Evolutionary conservation across 2,888 invertebrate species (phyloP).

Genomic region (Drosophila tanythrix): DNA sequence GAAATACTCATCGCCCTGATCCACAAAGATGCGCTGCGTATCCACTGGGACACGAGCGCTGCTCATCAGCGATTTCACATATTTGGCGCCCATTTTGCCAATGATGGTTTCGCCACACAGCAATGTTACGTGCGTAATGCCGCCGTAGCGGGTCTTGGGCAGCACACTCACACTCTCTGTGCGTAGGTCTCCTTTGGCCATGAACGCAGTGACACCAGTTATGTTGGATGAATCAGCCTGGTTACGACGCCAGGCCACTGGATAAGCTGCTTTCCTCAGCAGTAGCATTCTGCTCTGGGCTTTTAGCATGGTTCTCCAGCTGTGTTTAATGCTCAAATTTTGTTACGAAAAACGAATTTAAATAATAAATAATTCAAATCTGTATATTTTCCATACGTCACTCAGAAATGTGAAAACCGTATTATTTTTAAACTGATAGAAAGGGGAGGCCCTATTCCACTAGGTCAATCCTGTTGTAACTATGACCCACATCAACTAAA

Average conservation of each 20-base stretch:
- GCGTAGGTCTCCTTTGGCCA: slow-evolving; percentile 51
- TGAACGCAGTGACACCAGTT: slow-evolving; percentile 21
- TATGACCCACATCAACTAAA: not conserved
- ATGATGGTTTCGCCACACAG: slow-evolving; percentile 65
- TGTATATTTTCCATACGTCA: not conserved
- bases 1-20: slow-evolving; percentile 56
- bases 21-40: slow-evolving; percentile 61
- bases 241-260: not conserved
- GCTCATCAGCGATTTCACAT: slow-evolving; percentile 62
- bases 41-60: slow-evolving; percentile 71
- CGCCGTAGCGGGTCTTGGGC: slow-evolving; percentile 73
- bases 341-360: not conserved
- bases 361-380: not conserved
- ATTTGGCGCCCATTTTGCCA: slow-evolving; percentile 68
- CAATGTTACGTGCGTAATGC: slow-evolving; percentile 67
- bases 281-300: not conserved
- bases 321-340: slow-evolving; percentile 16
- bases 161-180: slow-evolving; percentile 39
- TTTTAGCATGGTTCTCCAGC: slow-evolving; percentile 18
- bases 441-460: not conserved
- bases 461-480: not conserved
- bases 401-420: not conserved
- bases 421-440: not conserved
- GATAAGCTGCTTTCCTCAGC: not conserved
- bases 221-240: slow-evolving; percentile 1